phyloP scores from a whole-genome alignment of 2,797 vertebrate species.

The Sciaenops ocellatus region DNA sequence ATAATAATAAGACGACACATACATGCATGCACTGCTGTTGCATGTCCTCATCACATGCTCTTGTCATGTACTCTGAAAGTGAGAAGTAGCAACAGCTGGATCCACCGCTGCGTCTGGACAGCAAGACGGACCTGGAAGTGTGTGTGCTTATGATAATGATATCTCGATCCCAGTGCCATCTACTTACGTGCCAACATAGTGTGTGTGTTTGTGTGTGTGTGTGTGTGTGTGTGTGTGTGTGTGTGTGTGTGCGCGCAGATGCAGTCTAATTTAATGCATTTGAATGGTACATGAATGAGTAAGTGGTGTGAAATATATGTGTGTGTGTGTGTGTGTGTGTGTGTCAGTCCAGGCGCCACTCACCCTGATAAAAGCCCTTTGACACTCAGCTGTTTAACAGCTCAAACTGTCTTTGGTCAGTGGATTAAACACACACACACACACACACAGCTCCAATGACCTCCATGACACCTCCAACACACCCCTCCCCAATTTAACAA shows the following conservation, averaged over 20 bases:
- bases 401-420: constrained; percentile 78
- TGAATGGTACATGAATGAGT: constrained; percentile 55
- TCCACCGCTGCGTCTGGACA: constrained; percentile 27
- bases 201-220: constrained; percentile 2
- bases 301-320: constrained; percentile 53
- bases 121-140: constrained; percentile 31
- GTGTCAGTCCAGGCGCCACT: constrained; percentile 70
- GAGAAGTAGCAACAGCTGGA: constrained; percentile 77
- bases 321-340: constrained; percentile 38
- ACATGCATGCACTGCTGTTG: constrained; percentile 28
- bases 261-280: constrained; percentile 44
- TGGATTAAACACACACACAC: constrained; percentile 67
- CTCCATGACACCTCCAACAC: constrained; percentile 56
- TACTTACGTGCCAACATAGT: constrained; percentile 12
- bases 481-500: constrained; percentile 59
- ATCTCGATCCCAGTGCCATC: constrained; percentile 16
- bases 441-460: constrained; percentile 56
- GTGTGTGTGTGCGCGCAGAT: constrained; percentile 34
- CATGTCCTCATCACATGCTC: constrained; percentile 69
- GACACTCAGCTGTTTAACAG: constrained; percentile 83
- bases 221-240: constrained; percentile 17
- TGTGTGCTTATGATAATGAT: constrained; percentile 36
- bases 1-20: constrained; percentile 23
- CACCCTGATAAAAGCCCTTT: constrained; percentile 80
- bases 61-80: constrained; percentile 65